Base-by-base conservation (phyloP, 2,888 invertebrate species). In the Pammene aurita region DNA sequence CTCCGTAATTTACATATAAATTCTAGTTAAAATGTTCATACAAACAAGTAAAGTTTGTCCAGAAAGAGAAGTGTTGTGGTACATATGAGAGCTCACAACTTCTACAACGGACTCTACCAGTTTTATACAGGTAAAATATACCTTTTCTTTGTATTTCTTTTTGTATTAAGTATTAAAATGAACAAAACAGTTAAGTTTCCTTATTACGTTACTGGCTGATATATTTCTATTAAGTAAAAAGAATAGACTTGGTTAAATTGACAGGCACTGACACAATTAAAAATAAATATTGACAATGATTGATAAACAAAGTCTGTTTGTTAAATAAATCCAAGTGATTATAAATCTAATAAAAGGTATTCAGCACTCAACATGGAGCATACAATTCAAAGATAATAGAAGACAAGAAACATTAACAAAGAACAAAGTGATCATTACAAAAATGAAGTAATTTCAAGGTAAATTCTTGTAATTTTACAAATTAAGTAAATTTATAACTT, bases 251-350 rank as follows among this genome's bases (percentile, higher is more conserved):
- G 6, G 13, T 41, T 41, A 10, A 0, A 13, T n/a, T n/a, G 9
- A n/a, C n/a, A 34, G n/a, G 7, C 13, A 2, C 13, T 0, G n/a
- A 50, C 7, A 16, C 13, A 26, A 16, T 50, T 62, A 41, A 52
- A 52, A 62, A 48, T 14, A 48, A 18, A 57, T 57, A 61, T 13
- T 38, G 50, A 62, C 61, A 62, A 41, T 50, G 48, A 50, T 34
- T 52, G 14, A 52, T 58, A 66, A 66, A 66, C 66, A 66, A 52
- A 42, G 50, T 42, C 48, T 50, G n/a, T 18, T 50, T 34, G 41
- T 7, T 13, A 41, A 41, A 56, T 18, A 44, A 41, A n/a, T 35
- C 34, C 35, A 16, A 38, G 35, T 64, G 38, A 56, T 50, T 41
- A 18, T 50, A n/a, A 26, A 16, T 63, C 44, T 14, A 60, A 48